Evolutionary conservation across 2,888 invertebrate genomes (phyloP).

Genomic region (Hirtodrosophila confusa): DNA sequence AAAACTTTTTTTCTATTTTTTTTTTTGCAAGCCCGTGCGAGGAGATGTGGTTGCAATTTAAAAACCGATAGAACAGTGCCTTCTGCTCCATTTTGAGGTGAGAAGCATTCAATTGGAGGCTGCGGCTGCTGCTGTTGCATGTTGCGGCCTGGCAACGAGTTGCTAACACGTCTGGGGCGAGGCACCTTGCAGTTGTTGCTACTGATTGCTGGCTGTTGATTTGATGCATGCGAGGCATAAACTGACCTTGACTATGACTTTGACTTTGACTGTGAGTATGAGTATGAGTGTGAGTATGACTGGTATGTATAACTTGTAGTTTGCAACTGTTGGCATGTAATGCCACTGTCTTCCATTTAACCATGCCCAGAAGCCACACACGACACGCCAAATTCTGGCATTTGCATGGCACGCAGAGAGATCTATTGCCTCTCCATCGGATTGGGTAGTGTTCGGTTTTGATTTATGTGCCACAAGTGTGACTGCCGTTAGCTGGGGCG

Average conservation of each 20-base stretch:
- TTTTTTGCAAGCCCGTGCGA: slow-evolving; percentile 23
- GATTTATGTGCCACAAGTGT: slow-evolving; percentile 77
- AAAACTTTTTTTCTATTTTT: slow-evolving; percentile 9
- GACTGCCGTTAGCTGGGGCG: slow-evolving; percentile 76
- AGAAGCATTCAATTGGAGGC: slow-evolving; percentile 72
- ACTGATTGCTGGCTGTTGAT: slow-evolving; percentile 69
- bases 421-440: slow-evolving; percentile 41
- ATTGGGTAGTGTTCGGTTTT: slow-evolving; percentile 44
- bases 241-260: slow-evolving; percentile 71
- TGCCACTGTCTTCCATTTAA: slow-evolving; percentile 54
- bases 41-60: slow-evolving; percentile 69
- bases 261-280: slow-evolving; percentile 35
- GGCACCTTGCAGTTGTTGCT: slow-evolving; percentile 68
- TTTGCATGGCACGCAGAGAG: slow-evolving; percentile 72
- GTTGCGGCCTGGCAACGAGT: slow-evolving; percentile 48
- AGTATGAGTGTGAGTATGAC: background rate
- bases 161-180: slow-evolving; percentile 73
- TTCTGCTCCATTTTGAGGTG: slow-evolving; percentile 73
- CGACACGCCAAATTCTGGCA: slow-evolving; percentile 72
- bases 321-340: slow-evolving; percentile 41
- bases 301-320: background rate
- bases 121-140: slow-evolving; percentile 31
- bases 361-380: slow-evolving; percentile 77
- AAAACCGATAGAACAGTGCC: slow-evolving; percentile 66
- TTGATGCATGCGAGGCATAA: slow-evolving; percentile 68